A percentile compares a stretch with the other conserved stretches of the same genome.
Conservation (phyloP, 2,888 invertebrate species). For the Oscheius myriophilus region DNA sequence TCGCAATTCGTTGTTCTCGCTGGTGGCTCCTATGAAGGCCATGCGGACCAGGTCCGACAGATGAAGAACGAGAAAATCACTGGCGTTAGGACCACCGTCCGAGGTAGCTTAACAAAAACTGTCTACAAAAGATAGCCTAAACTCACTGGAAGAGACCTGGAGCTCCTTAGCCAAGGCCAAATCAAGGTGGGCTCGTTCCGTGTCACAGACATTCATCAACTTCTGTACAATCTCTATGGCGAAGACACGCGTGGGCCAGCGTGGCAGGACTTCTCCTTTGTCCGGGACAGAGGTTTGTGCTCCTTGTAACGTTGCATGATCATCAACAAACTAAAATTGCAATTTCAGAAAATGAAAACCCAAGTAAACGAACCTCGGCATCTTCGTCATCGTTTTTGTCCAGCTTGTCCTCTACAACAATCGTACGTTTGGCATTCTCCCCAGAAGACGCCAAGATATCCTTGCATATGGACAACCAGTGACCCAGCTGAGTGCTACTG, state of each 20-base stretch:
- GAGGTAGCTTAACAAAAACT: constrained; percentile 30
- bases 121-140: not conserved
- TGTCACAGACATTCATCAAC: constrained; percentile 84
- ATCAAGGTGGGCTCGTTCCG: constrained; percentile 85
- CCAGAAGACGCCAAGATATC: constrained; percentile 73
- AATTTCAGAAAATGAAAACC: not conserved
- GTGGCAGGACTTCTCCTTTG: constrained; percentile 54
- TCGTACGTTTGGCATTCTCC: constrained; percentile 33
- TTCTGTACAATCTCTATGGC: constrained; percentile 81
- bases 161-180: constrained; percentile 87
- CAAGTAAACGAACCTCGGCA: constrained; percentile 72
- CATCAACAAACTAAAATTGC: constrained; percentile 39
- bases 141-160: constrained; percentile 78
- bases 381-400: constrained; percentile 72
- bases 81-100: constrained; percentile 43
- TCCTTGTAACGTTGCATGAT: constrained; percentile 59
- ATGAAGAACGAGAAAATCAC: constrained; percentile 85
- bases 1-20: constrained; percentile 66
- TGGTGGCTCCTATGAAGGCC: constrained; percentile 98
- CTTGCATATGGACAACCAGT: constrained; percentile 92
- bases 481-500: constrained; percentile 83
- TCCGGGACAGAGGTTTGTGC: constrained; percentile 43
- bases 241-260: constrained; percentile 69
- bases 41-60: constrained; percentile 95
- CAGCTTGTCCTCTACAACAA: constrained; percentile 45